A percentile compares a stretch with the other conserved stretches of the same genome.
These are phyloP conservation scores for Nemopilema nomurai DNA, from an alignment of 30 jellyfish, hydroid and myxozoan species.

Conservation along the genomic window DNA sequence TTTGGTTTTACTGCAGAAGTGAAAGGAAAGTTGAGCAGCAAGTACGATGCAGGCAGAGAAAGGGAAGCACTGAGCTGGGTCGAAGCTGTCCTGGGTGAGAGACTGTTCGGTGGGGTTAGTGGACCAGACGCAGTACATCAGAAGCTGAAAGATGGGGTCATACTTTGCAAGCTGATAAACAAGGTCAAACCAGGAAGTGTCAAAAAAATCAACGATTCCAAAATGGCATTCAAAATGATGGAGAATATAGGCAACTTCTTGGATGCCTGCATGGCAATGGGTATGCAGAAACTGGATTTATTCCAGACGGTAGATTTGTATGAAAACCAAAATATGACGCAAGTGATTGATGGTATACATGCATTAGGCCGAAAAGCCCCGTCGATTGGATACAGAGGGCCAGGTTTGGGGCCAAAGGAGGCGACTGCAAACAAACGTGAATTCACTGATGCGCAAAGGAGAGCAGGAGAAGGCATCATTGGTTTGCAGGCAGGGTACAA, in stretches of 20 bases:
- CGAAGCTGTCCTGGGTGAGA: slow-evolving; percentile 74
- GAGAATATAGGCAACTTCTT: slow-evolving; percentile 84
- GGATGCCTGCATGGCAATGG: slow-evolving; percentile 61
- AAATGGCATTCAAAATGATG: slow-evolving; percentile 87
- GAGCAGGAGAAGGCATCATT: slow-evolving; percentile 47
- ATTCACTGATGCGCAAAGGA: slow-evolving; percentile 28
- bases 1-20: slow-evolving; percentile 67
- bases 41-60: slow-evolving; percentile 58
- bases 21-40: slow-evolving; percentile 61
- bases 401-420: slow-evolving; percentile 69
- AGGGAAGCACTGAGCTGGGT: slow-evolving; percentile 75
- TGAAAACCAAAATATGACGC: slow-evolving; percentile 92
- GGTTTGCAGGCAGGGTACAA: slow-evolving; percentile 80
- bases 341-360: slow-evolving; percentile 82
- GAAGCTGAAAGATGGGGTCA: slow-evolving; percentile 80
- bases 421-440: slow-evolving; percentile 33
- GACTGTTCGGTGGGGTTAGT: slow-evolving; percentile 42
- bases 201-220: slow-evolving; percentile 64
- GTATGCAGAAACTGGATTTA: slow-evolving; percentile 66
- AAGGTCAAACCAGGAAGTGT: slow-evolving; percentile 77
- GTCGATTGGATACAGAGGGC: slow-evolving; percentile 52
- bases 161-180: slow-evolving; percentile 79
- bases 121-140: slow-evolving; percentile 74
- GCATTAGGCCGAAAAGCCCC: slow-evolving; percentile 90
- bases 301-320: slow-evolving; percentile 92